Evolutionary conservation across 2,888 invertebrate species (phyloP).

Genomic region (Lasioglossum zephyrum): DNA sequence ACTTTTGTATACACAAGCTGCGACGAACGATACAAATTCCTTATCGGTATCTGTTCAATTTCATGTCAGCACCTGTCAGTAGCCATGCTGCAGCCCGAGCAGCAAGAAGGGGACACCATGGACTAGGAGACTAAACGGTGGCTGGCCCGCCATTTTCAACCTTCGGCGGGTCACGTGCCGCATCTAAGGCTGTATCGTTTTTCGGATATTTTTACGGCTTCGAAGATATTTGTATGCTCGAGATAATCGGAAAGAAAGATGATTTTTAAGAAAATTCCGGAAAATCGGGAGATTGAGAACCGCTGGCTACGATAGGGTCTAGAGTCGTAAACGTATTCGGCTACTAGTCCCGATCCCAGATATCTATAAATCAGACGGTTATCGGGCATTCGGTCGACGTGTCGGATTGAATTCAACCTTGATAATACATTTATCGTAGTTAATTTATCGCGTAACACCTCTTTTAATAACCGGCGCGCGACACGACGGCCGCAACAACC

Average conservation of each 20-base stretch:
- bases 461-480: background rate
- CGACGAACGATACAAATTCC: background rate
- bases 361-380: constrained; percentile 21
- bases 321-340: background rate
- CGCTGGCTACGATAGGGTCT: background rate
- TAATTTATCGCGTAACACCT: constrained; percentile 5
- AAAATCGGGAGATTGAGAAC: background rate
- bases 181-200: background rate
- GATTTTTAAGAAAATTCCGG: background rate
- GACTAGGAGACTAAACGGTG: background rate
- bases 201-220: background rate
- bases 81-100: background rate
- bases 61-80: background rate
- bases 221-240: background rate
- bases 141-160: constrained; percentile 7
- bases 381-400: constrained; percentile 12
- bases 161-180: background rate
- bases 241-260: background rate
- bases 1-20: background rate
- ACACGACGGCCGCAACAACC: background rate
- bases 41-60: background rate
- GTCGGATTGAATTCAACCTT: constrained; percentile 29
- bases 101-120: background rate
- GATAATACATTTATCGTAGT: constrained; percentile 19
- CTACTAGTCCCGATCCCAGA: constrained; percentile 6